Evolutionary conservation across 2,113 vertebrate species (phyloP).

Genomic region (Nipponia nippon): DNA sequence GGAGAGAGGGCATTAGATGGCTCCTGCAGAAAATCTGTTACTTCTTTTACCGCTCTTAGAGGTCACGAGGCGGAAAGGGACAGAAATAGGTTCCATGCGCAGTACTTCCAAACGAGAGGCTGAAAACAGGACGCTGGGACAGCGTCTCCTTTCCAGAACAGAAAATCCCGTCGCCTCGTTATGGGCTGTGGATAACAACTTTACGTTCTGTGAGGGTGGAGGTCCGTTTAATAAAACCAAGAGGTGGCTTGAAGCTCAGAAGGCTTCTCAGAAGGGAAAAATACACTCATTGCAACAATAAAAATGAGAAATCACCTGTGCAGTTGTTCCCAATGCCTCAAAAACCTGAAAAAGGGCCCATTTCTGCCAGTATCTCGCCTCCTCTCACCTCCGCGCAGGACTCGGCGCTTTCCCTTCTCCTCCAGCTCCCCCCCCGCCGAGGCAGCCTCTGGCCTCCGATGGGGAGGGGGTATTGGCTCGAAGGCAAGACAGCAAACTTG

Average conservation of each 20-base stretch:
- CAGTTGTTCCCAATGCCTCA: not conserved
- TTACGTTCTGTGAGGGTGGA: not conserved
- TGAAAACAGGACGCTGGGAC: not conserved
- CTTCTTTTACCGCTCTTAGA: not conserved
- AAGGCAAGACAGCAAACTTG: not conserved
- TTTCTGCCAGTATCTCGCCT: not conserved
- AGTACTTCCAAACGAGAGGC: not conserved
- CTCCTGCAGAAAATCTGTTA: not conserved
- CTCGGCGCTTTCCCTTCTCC: fast-evolving
- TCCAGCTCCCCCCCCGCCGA: not conserved
- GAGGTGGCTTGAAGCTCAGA: not conserved
- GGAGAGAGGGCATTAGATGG: not conserved
- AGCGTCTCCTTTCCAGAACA: not conserved
- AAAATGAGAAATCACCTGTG: not conserved
- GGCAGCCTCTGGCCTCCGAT: too few species aligned
- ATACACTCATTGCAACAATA: not conserved
- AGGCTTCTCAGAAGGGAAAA: not conserved
- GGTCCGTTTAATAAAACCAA: not conserved
- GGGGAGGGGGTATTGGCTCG: not conserved
- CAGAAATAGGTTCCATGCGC: not conserved
- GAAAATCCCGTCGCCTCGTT: not conserved
- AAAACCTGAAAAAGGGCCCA: not conserved
- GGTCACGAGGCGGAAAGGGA: not conserved
- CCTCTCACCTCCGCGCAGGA: not conserved
- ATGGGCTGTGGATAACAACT: not conserved